phyloP scores from a whole-genome alignment of 2,113 vertebrate species.

The Heterotis niloticus region DNA sequence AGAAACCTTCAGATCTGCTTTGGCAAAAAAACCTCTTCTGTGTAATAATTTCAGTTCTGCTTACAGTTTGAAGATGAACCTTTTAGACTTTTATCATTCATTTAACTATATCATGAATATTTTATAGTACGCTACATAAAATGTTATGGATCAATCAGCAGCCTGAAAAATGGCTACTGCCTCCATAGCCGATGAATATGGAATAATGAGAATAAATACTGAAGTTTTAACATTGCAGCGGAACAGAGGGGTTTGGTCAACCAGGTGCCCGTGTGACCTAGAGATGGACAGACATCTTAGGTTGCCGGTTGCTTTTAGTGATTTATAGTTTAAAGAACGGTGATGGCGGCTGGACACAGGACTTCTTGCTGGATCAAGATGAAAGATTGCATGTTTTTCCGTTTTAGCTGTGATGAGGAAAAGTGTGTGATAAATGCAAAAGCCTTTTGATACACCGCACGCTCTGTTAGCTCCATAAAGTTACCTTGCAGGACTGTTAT shows the following conservation, averaged over 20 bases:
- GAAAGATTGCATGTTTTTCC: too few relatives aligned
- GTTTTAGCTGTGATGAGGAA: too few relatives aligned
- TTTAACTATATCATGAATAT: conserved; percentile 11
- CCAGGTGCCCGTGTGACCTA: not conserved
- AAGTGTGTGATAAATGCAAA: too few relatives aligned
- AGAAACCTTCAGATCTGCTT: not conserved
- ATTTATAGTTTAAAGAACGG: too few relatives aligned
- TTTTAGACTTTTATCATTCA: conserved; percentile 1
- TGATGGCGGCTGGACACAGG: too few relatives aligned
- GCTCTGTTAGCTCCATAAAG: too few relatives aligned
- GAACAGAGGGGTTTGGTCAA: not conserved
- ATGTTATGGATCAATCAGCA: not conserved
- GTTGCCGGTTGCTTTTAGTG: too few relatives aligned
- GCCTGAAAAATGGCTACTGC: not conserved
- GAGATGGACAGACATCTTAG: too few relatives aligned
- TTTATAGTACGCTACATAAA: not conserved
- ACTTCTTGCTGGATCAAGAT: too few relatives aligned
- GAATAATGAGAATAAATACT: conserved; percentile 6
- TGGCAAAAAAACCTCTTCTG: not conserved
- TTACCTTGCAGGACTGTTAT: too few relatives aligned
- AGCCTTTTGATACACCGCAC: too few relatives aligned
- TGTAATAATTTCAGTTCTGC: conserved; percentile 12
- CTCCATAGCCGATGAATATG: not conserved
- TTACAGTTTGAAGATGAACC: conserved; percentile 5
- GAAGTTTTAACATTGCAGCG: not conserved